Conservation (phyloP, 2,113 vertebrate genomes). For the Casuarius casuarius region DNA sequence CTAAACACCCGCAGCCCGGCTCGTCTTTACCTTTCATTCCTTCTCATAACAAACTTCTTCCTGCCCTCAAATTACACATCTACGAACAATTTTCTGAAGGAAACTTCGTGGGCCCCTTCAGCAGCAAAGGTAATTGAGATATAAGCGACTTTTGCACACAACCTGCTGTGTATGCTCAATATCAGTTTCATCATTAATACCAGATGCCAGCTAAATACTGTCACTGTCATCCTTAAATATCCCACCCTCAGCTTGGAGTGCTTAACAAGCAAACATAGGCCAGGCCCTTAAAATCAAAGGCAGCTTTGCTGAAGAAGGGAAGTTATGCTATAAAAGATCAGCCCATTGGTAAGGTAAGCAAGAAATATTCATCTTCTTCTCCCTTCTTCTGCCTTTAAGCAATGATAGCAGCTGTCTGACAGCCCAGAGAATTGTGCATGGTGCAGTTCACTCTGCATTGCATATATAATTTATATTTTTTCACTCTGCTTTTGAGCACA, state of each 20-base stretch:
- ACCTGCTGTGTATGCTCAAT: neutral
- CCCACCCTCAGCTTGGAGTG: conserved; percentile 1
- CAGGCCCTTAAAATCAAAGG: conserved; percentile 59
- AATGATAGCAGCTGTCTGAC: neutral
- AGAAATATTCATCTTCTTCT: neutral
- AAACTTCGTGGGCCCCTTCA: neutral
- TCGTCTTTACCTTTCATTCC: neutral
- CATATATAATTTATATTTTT: conserved; percentile 57
- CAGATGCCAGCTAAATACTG: conserved; percentile 60
- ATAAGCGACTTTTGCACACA: conserved; percentile 25
- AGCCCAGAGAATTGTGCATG: neutral
- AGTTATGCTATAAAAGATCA: conserved; percentile 45
- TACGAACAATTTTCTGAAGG: neutral
- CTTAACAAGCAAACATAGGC: conserved; percentile 37
- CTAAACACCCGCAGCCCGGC: neutral
- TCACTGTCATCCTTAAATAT: conserved; percentile 70
- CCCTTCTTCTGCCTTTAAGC: neutral
- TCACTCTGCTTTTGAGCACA: neutral
- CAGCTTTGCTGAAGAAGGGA: neutral
- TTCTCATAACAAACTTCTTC: neutral
- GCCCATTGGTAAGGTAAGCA: conserved; percentile 26
- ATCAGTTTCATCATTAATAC: conserved; percentile 41
- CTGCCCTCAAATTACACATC: neutral
- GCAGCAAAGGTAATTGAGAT: conserved; percentile 41
- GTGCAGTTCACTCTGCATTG: neutral